Percentiles rank a stretch among this genome's conserved stretches.
phyloP scores from a whole-genome alignment of 2,113 vertebrate species.

The Chaetops frenatus region DNA sequence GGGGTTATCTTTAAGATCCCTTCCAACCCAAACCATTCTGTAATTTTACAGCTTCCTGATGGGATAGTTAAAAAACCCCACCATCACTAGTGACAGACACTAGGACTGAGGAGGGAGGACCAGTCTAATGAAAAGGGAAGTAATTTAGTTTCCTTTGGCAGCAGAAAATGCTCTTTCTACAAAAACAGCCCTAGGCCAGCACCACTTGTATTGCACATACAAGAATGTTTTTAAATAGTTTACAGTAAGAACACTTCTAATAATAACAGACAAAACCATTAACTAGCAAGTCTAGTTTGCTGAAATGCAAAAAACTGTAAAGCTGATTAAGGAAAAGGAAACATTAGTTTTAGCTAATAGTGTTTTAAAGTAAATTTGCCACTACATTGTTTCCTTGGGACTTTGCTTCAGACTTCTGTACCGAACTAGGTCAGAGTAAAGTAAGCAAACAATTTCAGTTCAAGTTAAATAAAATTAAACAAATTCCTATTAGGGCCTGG shows the following conservation, averaged over 20 bases:
- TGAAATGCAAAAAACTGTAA: background rate
- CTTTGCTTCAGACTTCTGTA: background rate
- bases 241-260: background rate
- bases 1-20: background rate
- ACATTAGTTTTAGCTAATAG: background rate
- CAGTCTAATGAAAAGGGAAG: background rate
- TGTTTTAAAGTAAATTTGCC: constrained; percentile 24
- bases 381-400: background rate
- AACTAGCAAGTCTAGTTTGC: background rate
- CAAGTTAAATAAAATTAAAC: constrained; percentile 17
- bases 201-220: background rate
- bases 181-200: background rate
- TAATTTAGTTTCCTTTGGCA: background rate
- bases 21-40: background rate
- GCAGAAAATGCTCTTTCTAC: background rate
- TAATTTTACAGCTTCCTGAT: background rate
- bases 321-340: constrained; percentile 10
- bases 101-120: background rate
- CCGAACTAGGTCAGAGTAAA: constrained; percentile 8
- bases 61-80: background rate
- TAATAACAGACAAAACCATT: background rate
- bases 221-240: background rate
- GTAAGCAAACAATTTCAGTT: constrained; percentile 12
- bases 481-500: background rate
- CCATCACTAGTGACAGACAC: background rate